Conservation (phyloP, 2,113 vertebrate genomes). For the Corvus cornix region DNA sequence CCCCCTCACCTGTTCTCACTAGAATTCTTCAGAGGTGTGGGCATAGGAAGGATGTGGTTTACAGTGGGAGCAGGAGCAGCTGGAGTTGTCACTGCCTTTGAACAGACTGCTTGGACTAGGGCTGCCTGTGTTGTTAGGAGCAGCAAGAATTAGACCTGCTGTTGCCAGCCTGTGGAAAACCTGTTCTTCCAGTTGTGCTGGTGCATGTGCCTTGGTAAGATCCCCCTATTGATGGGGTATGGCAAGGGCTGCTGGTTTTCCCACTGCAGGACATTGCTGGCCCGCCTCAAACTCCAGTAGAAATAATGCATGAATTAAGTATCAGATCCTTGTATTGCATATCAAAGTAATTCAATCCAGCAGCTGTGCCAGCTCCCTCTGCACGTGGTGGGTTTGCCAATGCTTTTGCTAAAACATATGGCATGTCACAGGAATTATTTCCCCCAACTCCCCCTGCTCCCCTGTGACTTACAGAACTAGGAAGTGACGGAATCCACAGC, state of each 20-base stretch:
- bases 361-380: not conserved
- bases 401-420: not conserved
- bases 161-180: not conserved
- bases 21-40: not conserved
- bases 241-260: not conserved
- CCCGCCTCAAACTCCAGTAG: not conserved
- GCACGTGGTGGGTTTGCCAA: not conserved
- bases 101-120: not conserved
- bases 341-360: not conserved
- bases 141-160: not conserved
- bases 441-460: not conserved
- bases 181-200: not conserved
- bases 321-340: not conserved
- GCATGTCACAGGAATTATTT: not conserved
- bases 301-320: not conserved
- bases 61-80: not conserved
- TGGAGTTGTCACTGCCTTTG: not conserved
- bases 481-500: not conserved
- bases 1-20: rapidly evolving
- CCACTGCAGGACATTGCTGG: not conserved
- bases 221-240: not conserved
- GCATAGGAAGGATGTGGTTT: not conserved
- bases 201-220: not conserved
- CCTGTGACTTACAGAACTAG: not conserved
- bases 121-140: not conserved